Base-by-base conservation (phyloP, 2,888 invertebrate genomes). In the Mythimna ferrago region DNA sequence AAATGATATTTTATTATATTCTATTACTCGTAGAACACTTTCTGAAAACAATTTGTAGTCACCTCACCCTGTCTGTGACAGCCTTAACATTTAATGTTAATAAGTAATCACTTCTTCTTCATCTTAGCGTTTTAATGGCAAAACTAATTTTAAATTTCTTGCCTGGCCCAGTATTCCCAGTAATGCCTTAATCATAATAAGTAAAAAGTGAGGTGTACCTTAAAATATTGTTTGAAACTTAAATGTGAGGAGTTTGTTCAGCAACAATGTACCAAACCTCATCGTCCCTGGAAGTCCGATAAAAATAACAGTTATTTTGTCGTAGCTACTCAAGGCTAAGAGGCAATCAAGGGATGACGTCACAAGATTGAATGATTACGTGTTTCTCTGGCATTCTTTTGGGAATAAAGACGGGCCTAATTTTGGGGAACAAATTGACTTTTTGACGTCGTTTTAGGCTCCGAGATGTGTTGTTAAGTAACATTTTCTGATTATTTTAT, bases 301-400 rank as follows among this genome's bases (percentile, higher is more conserved):
- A 76, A 61, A 64, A 81, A 61, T 68, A 67, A 51, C 67, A 61
- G 62, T 76, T 78, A 71, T 78, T 77, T 61, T 61, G 57, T 56
- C 66, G 51, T 48, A 19, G 16, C 48, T 16, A 54, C 57, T 38
- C 67, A 65, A 78, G 72, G 57, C n/a, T 68, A 48, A 56, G 48
- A 80, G 73, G 78, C 67, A 82, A 80, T 80, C 82, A 80, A 54
- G 44, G 16, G 58, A 60, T 80, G 83, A 82, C 73, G 80, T 78
- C 66, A 66, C 14, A 21, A 65, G 64, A 72, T 53, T 78, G 67
- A 71, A 61, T 65, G 79, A 80, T 76, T 51, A 67, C 82, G 77
- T 70, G 61, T 78, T 78, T 58, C 61, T 69, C 61, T 68, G 35
- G 65, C 32, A 68, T 68, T 82, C 65, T 73, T 73, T 66, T 51